These are phyloP conservation scores for Eupithecia tripunctaria DNA, from an alignment of 2,888 invertebrate species.

Conservation along the genomic window DNA sequence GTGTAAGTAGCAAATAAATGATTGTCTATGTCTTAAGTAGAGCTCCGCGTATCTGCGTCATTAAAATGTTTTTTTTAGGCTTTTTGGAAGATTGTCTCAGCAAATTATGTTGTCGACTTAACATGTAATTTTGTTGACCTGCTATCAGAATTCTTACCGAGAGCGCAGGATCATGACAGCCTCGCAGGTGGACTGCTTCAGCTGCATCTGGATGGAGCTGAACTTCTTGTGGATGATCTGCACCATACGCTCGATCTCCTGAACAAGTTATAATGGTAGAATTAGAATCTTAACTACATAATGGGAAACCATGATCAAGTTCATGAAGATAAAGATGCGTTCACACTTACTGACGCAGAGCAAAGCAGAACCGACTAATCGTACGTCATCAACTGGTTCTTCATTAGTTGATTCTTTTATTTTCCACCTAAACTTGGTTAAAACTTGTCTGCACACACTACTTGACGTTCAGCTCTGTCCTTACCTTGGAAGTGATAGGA, in stretches of 20 bases:
- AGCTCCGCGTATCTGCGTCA: too few relatives aligned
- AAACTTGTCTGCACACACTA: too few relatives aligned
- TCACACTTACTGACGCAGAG: not conserved
- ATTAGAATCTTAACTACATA: not conserved
- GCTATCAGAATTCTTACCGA: slow-evolving; percentile 59
- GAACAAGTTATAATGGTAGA: not conserved
- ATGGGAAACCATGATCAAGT: not conserved
- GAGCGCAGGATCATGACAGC: slow-evolving; percentile 99
- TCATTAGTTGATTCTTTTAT: too few relatives aligned
- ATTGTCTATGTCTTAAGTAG: too few relatives aligned
- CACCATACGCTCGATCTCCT: slow-evolving; percentile 99
- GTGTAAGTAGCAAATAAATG: too few relatives aligned
- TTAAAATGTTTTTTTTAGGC: too few relatives aligned
- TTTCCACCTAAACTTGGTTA: too few relatives aligned
- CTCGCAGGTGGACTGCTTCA: slow-evolving; percentile 99
- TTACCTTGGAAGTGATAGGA: too few relatives aligned
- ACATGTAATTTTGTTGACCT: too few relatives aligned
- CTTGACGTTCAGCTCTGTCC: too few relatives aligned
- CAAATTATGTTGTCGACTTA: too few relatives aligned
- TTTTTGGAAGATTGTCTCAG: too few relatives aligned
- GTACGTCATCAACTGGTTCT: not conserved
- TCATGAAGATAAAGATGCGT: not conserved
- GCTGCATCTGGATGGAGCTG: slow-evolving; percentile 98
- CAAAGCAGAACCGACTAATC: not conserved
- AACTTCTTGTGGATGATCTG: slow-evolving; percentile 99